Base-by-base conservation (phyloP, 1,140 invertebrate species). In the Psix sp. region DNA sequence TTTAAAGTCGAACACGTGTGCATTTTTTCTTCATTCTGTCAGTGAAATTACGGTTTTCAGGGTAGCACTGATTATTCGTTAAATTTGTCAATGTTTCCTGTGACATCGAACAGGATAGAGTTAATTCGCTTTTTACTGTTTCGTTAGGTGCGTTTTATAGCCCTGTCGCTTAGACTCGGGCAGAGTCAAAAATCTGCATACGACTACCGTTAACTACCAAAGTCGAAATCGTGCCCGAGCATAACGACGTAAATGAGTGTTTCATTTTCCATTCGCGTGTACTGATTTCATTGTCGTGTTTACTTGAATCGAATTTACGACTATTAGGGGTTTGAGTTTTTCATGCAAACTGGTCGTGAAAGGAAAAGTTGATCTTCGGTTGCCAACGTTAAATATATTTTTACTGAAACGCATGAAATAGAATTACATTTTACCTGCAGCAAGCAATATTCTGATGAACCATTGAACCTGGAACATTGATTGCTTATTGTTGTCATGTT, bases 91-190 rank as follows among this genome's bases (percentile, higher is more conserved):
- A 59, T 73, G 60, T 73, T 73, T 11, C 46, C 21, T 54, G 52
- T 73, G 68, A 65, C 60, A 73, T 18, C 9, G 60, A 60, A 73
- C 70, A 66, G 60, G 70, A 73, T 18, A 36, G 42, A 73, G 60
- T 66, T 73, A 60, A 73, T 73, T 73, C 62, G 48, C 35, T 73
- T 73, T 73, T 73, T 73, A 73, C 57, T 36, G 43, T 54, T 52
- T 59, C 48, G 60, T 65, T 70, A 60, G 48, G 39, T 36, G 49
- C 66, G 42, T 57, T 73, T 73, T 73, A 73, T 54, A 40, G 62
- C 54, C 40, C 46, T 62, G 70, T 73, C 70, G 60, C 42, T 33
- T 42, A 62, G 54, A 60, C 26, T 51, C 36, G 35, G 38, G 56
- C 54, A 48, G 56, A 66, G 54, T 59, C 59, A 73, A 66, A 66